These are phyloP conservation scores for Perdita meconis DNA, from an alignment of 2,888 invertebrate genomes.

Conservation along the genomic window DNA sequence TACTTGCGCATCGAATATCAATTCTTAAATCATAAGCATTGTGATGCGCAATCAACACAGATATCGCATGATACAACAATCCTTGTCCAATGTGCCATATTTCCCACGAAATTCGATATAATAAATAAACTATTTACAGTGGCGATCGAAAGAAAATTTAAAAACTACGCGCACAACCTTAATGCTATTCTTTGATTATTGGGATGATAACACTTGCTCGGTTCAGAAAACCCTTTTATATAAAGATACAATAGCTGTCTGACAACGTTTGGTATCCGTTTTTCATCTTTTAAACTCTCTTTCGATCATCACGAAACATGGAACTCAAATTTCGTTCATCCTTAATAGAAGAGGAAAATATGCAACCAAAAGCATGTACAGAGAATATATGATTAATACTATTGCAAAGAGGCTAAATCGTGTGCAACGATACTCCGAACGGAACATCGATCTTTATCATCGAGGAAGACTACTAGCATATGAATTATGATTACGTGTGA, in stretches of 20 bases:
- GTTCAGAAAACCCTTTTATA: too few species aligned
- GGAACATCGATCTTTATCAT: background rate
- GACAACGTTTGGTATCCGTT: too few species aligned
- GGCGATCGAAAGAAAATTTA: background rate
- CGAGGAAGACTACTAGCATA: conserved; percentile 33
- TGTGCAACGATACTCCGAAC: background rate
- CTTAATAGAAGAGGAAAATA: background rate
- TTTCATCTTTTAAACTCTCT: background rate
- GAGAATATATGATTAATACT: background rate
- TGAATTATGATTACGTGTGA: conserved; percentile 15
- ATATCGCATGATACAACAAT: conserved; percentile 31
- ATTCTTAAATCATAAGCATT: conserved; percentile 38
- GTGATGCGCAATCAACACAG: conserved; percentile 7
- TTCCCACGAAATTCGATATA: background rate
- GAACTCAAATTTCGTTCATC: background rate
- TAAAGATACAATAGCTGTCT: background rate
- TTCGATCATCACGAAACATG: background rate
- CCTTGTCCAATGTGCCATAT: background rate
- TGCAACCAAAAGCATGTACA: conserved; percentile 9
- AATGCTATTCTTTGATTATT: too few species aligned
- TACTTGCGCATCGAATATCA: conserved; percentile 19
- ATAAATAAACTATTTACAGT: background rate
- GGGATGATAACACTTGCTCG: too few species aligned
- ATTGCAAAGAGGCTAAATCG: conserved; percentile 4
- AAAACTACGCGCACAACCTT: background rate